Evolutionary conservation across 2,113 vertebrate genomes (phyloP).

Genomic region (Cinclus cinclus): DNA sequence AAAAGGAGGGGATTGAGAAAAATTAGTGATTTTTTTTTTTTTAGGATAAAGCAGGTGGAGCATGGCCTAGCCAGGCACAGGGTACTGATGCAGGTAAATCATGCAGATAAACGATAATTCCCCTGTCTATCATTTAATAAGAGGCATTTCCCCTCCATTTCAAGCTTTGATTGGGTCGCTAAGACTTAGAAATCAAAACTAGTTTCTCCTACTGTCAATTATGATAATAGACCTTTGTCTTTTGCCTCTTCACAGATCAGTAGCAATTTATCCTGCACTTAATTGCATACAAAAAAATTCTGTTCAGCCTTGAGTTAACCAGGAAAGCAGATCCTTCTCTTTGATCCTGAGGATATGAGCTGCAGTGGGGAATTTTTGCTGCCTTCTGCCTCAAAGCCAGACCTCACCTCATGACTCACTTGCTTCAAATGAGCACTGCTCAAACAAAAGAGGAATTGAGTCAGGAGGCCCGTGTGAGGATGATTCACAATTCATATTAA

Average conservation of each 20-base stretch:
- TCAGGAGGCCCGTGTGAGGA: background rate
- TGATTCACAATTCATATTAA: background rate
- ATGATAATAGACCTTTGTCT: background rate
- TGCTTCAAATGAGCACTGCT: background rate
- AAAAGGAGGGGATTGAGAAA: background rate
- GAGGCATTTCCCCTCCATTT: background rate
- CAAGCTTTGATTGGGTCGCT: background rate
- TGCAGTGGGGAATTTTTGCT: conserved; percentile 10
- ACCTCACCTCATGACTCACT: background rate
- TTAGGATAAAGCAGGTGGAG: background rate
- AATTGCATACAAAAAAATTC: background rate
- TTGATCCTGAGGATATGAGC: background rate
- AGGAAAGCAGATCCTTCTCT: background rate
- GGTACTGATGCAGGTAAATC: background rate
- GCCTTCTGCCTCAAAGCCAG: background rate
- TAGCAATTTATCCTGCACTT: conserved; percentile 22
- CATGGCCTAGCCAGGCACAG: background rate
- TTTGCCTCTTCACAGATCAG: background rate
- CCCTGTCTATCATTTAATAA: background rate
- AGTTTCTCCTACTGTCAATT: background rate
- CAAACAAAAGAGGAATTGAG: background rate
- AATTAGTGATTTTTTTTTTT: background rate
- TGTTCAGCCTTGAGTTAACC: background rate
- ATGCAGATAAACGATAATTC: background rate
- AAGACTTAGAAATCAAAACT: background rate